Percentiles rank a stretch among this genome's conserved stretches.
Evolutionary conservation across 92 coral and sea anemone genomes (phyloP).

Genomic region (Heteractis magnifica): DNA sequence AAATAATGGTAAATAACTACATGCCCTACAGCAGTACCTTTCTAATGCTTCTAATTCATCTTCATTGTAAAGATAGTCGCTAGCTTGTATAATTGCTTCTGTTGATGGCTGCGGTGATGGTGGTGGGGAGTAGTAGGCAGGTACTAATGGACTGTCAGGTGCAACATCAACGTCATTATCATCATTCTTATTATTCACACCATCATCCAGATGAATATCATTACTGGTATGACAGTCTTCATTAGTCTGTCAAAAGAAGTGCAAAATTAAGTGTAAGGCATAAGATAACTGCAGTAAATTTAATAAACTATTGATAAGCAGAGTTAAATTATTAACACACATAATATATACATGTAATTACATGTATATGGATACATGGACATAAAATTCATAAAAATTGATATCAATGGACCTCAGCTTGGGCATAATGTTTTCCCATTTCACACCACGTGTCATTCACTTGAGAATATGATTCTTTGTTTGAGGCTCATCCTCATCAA

Average conservation of each 20-base stretch:
- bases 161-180: neutral
- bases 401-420: too few species aligned
- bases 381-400: too few species aligned
- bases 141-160: slow-evolving; percentile 23
- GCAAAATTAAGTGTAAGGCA: neutral
- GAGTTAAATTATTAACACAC: too few species aligned
- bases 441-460: too few species aligned
- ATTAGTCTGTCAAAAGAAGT: neutral
- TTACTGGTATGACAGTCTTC: neutral
- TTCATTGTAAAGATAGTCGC: neutral
- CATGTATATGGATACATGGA: too few species aligned
- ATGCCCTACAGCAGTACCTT: neutral
- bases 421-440: too few species aligned
- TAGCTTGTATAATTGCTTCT: neutral
- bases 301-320: too few species aligned
- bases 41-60: slow-evolving; percentile 1
- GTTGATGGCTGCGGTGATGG: slow-evolving; percentile 26
- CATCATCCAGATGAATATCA: neutral
- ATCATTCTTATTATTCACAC: neutral
- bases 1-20: too few species aligned
- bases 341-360: too few species aligned
- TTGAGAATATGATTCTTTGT: too few species aligned
- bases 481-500: too few species aligned
- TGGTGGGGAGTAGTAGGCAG: slow-evolving; percentile 47
- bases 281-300: too few species aligned